A percentile compares a stretch with the other conserved stretches of the same genome.
Conservation (phyloP, 1,140 invertebrate genomes). For the Philotrypesis tridentata region DNA sequence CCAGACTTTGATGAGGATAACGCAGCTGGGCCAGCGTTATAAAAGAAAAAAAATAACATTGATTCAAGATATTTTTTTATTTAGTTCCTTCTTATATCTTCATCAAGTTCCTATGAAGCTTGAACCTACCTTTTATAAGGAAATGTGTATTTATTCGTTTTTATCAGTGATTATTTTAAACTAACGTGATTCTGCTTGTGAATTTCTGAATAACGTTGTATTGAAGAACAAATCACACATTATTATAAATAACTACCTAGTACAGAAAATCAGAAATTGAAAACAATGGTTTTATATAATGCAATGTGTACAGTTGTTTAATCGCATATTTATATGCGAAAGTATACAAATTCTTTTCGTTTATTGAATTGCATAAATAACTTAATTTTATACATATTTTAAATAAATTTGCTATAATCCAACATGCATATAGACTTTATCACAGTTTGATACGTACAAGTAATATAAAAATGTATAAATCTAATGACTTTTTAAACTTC, state of each 20-base stretch:
- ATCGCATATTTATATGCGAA: slow-evolving; percentile 42
- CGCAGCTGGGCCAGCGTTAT: slow-evolving; percentile 71
- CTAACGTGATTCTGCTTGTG: slow-evolving; percentile 36
- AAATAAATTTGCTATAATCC: neutral
- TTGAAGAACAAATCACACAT: slow-evolving; percentile 12
- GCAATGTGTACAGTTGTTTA: slow-evolving; percentile 35
- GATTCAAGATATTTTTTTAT: slow-evolving; percentile 47
- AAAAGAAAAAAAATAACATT: slow-evolving; percentile 48
- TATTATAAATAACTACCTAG: neutral
- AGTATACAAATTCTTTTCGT: slow-evolving; percentile 24
- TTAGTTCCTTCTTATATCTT: slow-evolving; percentile 21
- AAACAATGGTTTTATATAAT: slow-evolving; percentile 44
- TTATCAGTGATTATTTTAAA: slow-evolving; percentile 24
- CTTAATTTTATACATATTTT: neutral
- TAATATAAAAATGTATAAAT: neutral
- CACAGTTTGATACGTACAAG: neutral
- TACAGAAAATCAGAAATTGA: slow-evolving; percentile 19
- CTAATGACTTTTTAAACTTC: neutral
- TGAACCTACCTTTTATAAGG: slow-evolving; percentile 27
- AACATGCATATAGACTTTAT: neutral
- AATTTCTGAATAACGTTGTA: slow-evolving; percentile 20
- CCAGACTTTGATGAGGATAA: slow-evolving; percentile 73
- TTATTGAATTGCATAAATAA: slow-evolving; percentile 12
- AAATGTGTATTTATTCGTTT: slow-evolving; percentile 33
- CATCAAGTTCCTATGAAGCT: slow-evolving; percentile 41